Percentiles rank a stretch among this genome's conserved stretches.
These are phyloP conservation scores for Cecidostiba fungosa DNA, from an alignment of 2,888 invertebrate species.

Conservation along the genomic window DNA sequence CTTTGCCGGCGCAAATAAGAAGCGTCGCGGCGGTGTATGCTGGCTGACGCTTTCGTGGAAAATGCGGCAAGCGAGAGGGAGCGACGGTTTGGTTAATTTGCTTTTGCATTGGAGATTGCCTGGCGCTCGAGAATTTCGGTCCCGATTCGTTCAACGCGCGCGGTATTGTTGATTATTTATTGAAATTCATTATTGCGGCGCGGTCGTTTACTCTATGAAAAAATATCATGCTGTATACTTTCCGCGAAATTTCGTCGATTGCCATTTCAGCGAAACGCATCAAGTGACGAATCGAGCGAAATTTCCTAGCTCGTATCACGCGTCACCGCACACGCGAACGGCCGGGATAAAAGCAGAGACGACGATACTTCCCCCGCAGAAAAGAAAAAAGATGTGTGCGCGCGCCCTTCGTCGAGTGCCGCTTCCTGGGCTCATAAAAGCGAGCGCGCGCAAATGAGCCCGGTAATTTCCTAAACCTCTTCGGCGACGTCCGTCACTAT, in stretches of 20 bases:
- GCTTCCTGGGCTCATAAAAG: conserved; percentile 55
- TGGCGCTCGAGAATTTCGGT: background rate
- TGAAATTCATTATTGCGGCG: too few relatives aligned
- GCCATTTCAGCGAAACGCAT: background rate
- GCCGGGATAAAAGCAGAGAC: conserved; percentile 35
- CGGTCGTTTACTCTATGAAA: too few relatives aligned
- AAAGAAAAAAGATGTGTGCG: conserved; percentile 29
- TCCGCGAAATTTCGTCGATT: background rate
- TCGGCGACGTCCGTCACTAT: conserved; percentile 68
- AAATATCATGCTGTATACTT: background rate
- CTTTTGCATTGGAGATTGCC: background rate
- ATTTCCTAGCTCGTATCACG: conserved; percentile 16
- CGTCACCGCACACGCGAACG: conserved; percentile 27
- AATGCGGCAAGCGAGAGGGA: conserved; percentile 26
- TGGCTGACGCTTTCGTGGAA: conserved; percentile 22
- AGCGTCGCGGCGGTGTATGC: conserved; percentile 2
- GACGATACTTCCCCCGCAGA: background rate
- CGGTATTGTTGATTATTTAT: background rate
- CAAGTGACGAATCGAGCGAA: conserved; percentile 16
- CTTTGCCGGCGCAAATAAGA: conserved; percentile 56
- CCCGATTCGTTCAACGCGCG: background rate
- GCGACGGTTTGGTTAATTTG: conserved; percentile 45
- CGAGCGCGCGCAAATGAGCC: conserved; percentile 66
- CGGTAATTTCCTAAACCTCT: conserved; percentile 69
- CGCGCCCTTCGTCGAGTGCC: conserved; percentile 16